Conservation (phyloP, 2,888 invertebrate species). For the Drosophila meridionalis region DNA sequence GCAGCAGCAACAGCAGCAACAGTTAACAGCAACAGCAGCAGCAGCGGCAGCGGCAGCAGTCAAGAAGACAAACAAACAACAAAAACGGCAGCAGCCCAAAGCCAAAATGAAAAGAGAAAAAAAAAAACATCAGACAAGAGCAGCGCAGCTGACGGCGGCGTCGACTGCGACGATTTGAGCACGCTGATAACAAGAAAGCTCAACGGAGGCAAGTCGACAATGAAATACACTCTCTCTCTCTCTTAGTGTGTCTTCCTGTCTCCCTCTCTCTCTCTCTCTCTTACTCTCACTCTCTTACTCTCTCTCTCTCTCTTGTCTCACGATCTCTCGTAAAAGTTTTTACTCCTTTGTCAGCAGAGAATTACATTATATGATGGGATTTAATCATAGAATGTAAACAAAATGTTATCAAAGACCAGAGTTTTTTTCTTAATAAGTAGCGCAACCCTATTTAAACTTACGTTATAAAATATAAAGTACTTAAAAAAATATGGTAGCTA, state of each 20-base stretch:
- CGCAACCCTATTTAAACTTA: no score
- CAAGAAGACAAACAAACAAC: slow-evolving; percentile 41
- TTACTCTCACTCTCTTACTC: no score
- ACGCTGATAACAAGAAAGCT: slow-evolving; percentile 47
- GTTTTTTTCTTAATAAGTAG: no score
- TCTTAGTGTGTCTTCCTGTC: no score
- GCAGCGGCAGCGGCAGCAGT: slow-evolving; percentile 22
- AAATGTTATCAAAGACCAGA: no score
- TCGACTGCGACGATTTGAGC: slow-evolving; percentile 40
- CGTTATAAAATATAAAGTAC: no score
- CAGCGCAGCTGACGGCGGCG: slow-evolving; percentile 22
- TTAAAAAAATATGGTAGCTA: no score
- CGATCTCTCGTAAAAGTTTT: no score
- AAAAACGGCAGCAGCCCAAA: slow-evolving; percentile 30
- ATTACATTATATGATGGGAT: no score
- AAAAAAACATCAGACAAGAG: slow-evolving; percentile 8
- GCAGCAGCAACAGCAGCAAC: slow-evolving; percentile 25
- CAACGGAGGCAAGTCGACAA: background rate
- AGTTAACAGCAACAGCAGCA: slow-evolving; percentile 23
- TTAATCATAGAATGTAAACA: no score
- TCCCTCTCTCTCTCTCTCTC: background rate
- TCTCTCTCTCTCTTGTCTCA: no score
- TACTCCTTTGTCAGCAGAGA: no score
- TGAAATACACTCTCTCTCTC: background rate
- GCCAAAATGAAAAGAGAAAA: slow-evolving; percentile 14